phyloP scores from a whole-genome alignment of 2,888 invertebrate species.

The Agrotis clavis region DNA sequence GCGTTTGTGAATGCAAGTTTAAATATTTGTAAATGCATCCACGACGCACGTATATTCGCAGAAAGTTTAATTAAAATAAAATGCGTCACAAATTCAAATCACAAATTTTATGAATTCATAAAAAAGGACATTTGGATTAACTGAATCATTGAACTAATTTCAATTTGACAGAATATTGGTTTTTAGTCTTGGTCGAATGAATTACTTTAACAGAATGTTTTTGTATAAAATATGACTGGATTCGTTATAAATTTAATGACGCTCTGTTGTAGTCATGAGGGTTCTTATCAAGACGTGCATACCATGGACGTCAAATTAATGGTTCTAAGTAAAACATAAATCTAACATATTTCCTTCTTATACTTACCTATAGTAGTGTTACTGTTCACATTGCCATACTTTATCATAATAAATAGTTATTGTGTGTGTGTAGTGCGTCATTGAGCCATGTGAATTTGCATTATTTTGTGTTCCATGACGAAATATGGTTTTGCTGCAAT shows the following conservation, averaged over 20 bases:
- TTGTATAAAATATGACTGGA: background rate
- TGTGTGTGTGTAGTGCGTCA: background rate
- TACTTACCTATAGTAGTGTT: background rate
- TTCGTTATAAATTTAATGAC: background rate
- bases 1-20: no score
- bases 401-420: background rate
- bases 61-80: no score
- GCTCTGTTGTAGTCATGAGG: no score
- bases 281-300: background rate
- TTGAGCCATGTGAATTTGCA: conserved; percentile 9
- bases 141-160: conserved; percentile 14
- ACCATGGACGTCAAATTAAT: background rate
- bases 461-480: background rate
- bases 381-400: conserved; percentile 8
- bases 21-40: no score
- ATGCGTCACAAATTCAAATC: no score
- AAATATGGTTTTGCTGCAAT: no score
- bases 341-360: background rate
- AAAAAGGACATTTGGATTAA: background rate
- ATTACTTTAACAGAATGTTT: background rate
- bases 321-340: background rate
- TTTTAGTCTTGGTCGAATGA: background rate
- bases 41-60: no score
- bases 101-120: no score
- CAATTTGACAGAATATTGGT: background rate